phyloP scores from a whole-genome alignment of 2,888 invertebrate species.

The Phengaris arion region DNA sequence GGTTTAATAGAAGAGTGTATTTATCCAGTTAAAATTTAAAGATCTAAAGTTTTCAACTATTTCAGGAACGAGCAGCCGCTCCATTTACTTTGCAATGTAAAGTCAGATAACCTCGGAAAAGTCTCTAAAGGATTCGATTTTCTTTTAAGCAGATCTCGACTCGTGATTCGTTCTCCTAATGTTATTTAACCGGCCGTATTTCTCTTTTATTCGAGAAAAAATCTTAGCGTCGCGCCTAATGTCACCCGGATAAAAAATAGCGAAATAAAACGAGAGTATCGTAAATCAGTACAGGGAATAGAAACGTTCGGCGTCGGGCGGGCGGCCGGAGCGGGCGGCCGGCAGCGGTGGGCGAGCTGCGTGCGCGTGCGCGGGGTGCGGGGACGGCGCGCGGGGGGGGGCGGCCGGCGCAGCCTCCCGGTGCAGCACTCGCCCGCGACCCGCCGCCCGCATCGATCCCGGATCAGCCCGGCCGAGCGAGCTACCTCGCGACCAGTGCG shows the following conservation, averaged over 20 bases:
- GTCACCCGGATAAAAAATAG: slow-evolving; percentile 41
- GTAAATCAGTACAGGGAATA: slow-evolving; percentile 70
- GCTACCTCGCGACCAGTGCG: slow-evolving; percentile 53
- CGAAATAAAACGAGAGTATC: slow-evolving; percentile 45
- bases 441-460: slow-evolving; percentile 77
- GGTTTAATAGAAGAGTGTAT: no score
- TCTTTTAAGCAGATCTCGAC: not conserved
- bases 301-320: slow-evolving; percentile 53
- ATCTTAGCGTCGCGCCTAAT: slow-evolving; percentile 39
- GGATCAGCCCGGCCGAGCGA: slow-evolving; percentile 35
- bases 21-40: not conserved
- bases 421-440: slow-evolving; percentile 77
- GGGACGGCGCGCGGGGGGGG: slow-evolving; percentile 41
- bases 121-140: slow-evolving; percentile 11
- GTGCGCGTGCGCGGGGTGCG: slow-evolving; percentile 43
- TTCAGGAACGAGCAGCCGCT: not conserved
- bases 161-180: not conserved
- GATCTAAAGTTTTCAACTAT: not conserved
- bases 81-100: not conserved
- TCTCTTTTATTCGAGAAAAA: not conserved
- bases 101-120: not conserved
- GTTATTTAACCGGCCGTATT: not conserved
- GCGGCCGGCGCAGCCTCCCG: slow-evolving; percentile 53
- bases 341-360: slow-evolving; percentile 37
- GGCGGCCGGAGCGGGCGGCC: slow-evolving; percentile 40